A percentile compares a stretch with the other conserved stretches of the same genome.
Conservation (phyloP, 2,113 vertebrate species). For the Trochalopteron elliotii region DNA sequence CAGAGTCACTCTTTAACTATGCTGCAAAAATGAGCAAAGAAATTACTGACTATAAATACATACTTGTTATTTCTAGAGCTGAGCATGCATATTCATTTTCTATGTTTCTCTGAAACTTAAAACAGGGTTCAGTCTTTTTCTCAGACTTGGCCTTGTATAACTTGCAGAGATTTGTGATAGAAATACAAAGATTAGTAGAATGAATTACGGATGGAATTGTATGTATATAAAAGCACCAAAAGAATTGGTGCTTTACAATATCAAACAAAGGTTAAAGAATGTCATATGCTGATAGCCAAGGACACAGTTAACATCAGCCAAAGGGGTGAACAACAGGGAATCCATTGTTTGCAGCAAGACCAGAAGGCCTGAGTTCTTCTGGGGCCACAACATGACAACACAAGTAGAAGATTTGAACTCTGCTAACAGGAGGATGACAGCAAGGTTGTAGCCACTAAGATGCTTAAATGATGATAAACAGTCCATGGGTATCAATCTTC, state of each 20-base stretch:
- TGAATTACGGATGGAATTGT: neutral
- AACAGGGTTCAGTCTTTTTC: neutral
- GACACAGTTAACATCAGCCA: neutral
- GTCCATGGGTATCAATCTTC: neutral
- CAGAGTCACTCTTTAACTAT: neutral
- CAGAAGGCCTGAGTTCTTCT: neutral
- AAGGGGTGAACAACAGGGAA: neutral
- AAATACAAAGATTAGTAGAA: neutral
- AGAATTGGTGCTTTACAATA: neutral
- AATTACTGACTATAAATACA: neutral
- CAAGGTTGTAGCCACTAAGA: neutral
- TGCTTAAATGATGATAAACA: neutral
- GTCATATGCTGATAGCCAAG: neutral
- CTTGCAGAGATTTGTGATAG: neutral
- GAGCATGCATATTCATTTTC: neutral
- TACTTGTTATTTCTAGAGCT: neutral
- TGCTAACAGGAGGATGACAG: neutral
- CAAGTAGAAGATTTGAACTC: neutral
- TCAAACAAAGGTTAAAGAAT: neutral
- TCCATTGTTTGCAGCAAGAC: neutral
- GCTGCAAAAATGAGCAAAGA: neutral
- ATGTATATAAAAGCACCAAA: neutral
- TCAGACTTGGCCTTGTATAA: neutral
- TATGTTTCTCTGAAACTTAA: neutral
- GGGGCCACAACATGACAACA: fast-evolving